Conservation (phyloP, 64 coral and sea anemone genomes). For the Platygyra sinensis region DNA sequence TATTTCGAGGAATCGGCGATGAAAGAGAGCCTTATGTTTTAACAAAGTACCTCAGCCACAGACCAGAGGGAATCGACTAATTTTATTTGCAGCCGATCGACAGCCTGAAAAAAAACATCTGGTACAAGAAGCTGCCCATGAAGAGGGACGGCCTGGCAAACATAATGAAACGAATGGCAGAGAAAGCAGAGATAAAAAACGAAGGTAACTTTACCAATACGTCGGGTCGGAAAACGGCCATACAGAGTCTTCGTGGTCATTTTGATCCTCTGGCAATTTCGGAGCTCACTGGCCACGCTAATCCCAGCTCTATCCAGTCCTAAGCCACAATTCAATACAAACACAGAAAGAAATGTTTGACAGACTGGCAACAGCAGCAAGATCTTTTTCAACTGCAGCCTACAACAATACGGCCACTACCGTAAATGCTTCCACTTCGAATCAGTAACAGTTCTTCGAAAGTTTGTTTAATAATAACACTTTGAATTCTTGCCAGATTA, state of each 20-base stretch:
- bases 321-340: conserved; percentile 48
- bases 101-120: conserved; percentile 32
- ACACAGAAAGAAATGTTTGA: not conserved
- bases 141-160: conserved; percentile 12
- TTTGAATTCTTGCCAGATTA: too few species aligned
- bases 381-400: not conserved
- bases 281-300: conserved; percentile 43
- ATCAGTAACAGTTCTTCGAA: not conserved
- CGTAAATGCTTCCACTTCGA: not conserved
- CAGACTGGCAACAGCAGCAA: not conserved
- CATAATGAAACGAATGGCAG: conserved; percentile 22
- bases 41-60: too few species aligned
- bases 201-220: not conserved
- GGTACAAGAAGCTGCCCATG: conserved; percentile 39
- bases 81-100: conserved; percentile 53
- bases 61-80: not conserved
- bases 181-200: not conserved
- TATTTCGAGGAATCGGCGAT: too few species aligned
- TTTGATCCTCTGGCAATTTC: conserved; percentile 33
- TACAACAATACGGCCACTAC: conserved; percentile 5
- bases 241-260: conserved; percentile 6
- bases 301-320: conserved; percentile 6
- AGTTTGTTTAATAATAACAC: not conserved
- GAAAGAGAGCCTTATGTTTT: too few species aligned
- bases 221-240: not conserved